Conservation (phyloP, 2,888 invertebrate genomes). For the Anarsia innoxiella region DNA sequence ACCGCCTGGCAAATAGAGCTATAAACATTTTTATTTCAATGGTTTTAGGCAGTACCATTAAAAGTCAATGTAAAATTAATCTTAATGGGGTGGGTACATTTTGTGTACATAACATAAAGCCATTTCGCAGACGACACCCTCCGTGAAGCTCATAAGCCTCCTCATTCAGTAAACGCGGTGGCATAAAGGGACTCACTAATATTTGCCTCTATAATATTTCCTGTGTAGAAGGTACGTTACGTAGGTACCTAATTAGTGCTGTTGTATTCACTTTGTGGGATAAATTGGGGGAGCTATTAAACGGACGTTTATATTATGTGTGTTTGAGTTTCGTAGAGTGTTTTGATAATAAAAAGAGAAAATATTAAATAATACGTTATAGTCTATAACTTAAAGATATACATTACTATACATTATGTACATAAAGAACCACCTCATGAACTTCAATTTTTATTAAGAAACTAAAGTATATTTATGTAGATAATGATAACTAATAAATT, state of each 20-base stretch:
- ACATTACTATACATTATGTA: no score
- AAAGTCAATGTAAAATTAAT: conserved; percentile 36
- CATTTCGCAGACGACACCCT: conserved; percentile 27
- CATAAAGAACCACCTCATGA: no score
- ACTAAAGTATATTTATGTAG: no score
- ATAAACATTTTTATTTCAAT: conserved; percentile 20
- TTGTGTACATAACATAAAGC: conserved; percentile 29
- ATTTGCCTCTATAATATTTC: conserved; percentile 41
- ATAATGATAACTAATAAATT: no score
- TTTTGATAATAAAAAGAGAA: no score
- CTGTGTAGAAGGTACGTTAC: conserved; percentile 29
- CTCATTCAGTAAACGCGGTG: conserved; percentile 16
- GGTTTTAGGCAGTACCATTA: conserved; percentile 22
- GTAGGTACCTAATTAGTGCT: conserved; percentile 46
- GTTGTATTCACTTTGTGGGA: conserved; percentile 31
- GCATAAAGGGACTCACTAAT: conserved; percentile 46
- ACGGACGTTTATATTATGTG: conserved; percentile 12
- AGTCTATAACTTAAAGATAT: no score
- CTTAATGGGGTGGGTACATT: conserved; percentile 31
- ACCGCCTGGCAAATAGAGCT: no score
- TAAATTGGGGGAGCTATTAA: conserved; percentile 9
- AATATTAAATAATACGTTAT: no score
- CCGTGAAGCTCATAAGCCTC: conserved; percentile 31
- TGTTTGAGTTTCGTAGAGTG: no score
- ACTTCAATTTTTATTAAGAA: no score